Evolutionary conservation across 1,140 invertebrate species (phyloP).

Genomic region (Drosophila santomea): DNA sequence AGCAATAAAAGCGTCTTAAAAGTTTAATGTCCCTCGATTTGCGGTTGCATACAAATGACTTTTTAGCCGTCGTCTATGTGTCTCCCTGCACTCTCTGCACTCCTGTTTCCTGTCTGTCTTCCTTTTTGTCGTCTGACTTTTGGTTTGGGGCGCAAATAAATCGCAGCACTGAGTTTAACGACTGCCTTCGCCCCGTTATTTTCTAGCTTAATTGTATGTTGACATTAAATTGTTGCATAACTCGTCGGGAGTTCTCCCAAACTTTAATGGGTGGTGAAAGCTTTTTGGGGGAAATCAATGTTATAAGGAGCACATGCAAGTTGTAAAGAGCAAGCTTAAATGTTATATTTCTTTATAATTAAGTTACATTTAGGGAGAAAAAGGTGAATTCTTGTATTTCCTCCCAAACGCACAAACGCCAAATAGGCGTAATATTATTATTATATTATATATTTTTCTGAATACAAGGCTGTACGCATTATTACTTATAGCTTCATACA

Average conservation of each 20-base stretch:
- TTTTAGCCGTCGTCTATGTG: conserved; percentile 39
- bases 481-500: too few species aligned
- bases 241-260: conserved; percentile 13
- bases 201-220: conserved; percentile 37
- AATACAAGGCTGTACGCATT: too few species aligned
- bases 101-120: conserved; percentile 22
- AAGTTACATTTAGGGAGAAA: too few species aligned
- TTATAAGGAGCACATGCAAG: background rate
- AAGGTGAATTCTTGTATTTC: too few species aligned
- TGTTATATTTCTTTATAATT: too few species aligned
- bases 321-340: too few species aligned
- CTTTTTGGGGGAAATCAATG: conserved; percentile 23
- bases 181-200: conserved; percentile 17
- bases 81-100: background rate
- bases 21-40: conserved; percentile 75
- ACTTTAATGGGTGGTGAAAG: conserved; percentile 7
- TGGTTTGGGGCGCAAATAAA: conserved; percentile 19
- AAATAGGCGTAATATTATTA: too few species aligned
- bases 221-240: conserved; percentile 40
- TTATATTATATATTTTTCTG: too few species aligned
- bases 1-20: conserved; percentile 79
- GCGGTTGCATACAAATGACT: conserved; percentile 71
- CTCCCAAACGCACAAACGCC: too few species aligned
- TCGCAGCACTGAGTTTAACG: conserved; percentile 32
- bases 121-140: conserved; percentile 11